Conservation (phyloP, 2,888 invertebrate genomes). For the Rotaria socialis region DNA sequence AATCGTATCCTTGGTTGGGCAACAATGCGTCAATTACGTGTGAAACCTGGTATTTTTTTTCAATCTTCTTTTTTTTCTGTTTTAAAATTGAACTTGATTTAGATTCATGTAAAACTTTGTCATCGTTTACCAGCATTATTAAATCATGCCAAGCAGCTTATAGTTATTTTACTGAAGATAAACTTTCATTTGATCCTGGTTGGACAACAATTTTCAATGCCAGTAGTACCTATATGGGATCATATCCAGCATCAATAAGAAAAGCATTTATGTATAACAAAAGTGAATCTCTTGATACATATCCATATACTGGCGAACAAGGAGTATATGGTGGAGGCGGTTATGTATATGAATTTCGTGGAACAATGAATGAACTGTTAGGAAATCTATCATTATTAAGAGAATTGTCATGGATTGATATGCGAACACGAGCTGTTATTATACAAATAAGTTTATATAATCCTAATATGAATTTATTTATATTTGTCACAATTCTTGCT, state of each 20-base stretch:
- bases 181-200: constrained; percentile 50
- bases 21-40: constrained; percentile 61
- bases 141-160: constrained; percentile 52
- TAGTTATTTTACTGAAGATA: constrained; percentile 51
- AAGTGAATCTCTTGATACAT: constrained; percentile 50
- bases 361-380: not conserved
- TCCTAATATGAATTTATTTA: constrained; percentile 42
- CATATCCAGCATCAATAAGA: not conserved
- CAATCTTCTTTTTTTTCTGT: not conserved
- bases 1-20: constrained; percentile 64
- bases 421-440: constrained; percentile 37
- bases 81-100: not conserved
- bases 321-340: constrained; percentile 57
- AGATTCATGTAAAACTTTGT: not conserved
- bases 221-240: not conserved
- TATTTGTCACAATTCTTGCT: constrained; percentile 30
- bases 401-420: constrained; percentile 41
- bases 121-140: not conserved
- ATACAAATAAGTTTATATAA: constrained; percentile 39
- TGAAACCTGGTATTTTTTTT: constrained; percentile 49
- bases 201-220: constrained; percentile 50
- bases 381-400: constrained; percentile 21
- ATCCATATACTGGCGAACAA: constrained; percentile 52
- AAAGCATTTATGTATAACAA: constrained; percentile 52
- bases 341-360: constrained; percentile 38